Base-by-base conservation (phyloP, 2,888 invertebrate genomes). In the Plemyria rubiginata region DNA sequence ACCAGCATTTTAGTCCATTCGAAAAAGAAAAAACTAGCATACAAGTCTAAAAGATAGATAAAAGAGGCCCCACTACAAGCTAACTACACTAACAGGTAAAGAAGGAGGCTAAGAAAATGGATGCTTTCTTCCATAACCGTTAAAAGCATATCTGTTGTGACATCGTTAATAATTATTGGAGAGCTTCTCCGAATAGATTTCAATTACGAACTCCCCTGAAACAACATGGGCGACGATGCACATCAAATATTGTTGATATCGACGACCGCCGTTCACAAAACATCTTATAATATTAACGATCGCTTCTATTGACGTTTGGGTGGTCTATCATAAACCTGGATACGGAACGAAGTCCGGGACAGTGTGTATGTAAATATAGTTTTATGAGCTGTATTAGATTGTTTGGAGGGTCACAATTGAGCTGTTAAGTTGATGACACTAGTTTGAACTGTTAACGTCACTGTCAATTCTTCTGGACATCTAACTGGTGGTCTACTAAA, bases 271-370 rank as follows among this genome's bases (percentile, higher is more conserved):
- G 67, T 68, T 57, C 67, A 60, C 62, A 66, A 54, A 68, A 70
- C 75, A 68, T 74, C 73, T 78, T 72, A 73, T 76, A 71, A 58
- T 74, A 78, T 85, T 87, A 80, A 86, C 82, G 84, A 84, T 66
- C 77, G 55, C 52, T 71, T 75, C 84, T 84, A 86, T 86, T 85
- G 85, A 80, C 77, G 80, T 78, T 75, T 78, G 87, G 87, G 87
- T 87, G 87, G 87, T 85, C 87, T 75, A 60, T 71, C 80, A 73
- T 86, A 81, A 84, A 84, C 70, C 67, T 57, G 50, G 49, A 76
- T 76, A 70, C 77, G n/a, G 29, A 60, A 77, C 80, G 81, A 83
- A 82, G 80, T 73, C 77, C 76, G 75, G 73, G 69, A 70, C 73
- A 74, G 62, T 65, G 66, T 64, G 71, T 65, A 60, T 62, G 73